These are phyloP conservation scores for Hiodon tergisus DNA, from an alignment of 2,113 vertebrate genomes.

Conservation along the genomic window DNA sequence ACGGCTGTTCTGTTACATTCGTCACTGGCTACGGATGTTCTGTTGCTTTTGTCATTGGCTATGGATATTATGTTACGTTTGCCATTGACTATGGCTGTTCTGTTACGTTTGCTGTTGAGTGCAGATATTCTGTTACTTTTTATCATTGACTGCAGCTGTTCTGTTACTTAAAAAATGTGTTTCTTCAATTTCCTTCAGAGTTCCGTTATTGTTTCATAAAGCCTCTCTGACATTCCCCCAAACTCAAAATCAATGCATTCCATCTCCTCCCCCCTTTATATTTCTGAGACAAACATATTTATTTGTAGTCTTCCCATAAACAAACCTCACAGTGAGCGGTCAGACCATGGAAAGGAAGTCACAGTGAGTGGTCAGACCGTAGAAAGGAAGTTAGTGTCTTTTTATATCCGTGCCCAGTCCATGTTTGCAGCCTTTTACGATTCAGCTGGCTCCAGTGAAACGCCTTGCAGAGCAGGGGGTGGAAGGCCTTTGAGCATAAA, in stretches of 20 bases:
- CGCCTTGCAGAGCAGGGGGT: constrained; percentile 38
- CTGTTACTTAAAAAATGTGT: too few relatives aligned
- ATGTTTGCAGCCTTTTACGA: constrained; percentile 60
- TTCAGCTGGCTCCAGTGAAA: constrained; percentile 60
- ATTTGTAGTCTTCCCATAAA: constrained; percentile 27
- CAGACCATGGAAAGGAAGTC: constrained; percentile 51
- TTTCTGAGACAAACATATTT: constrained; percentile 1
- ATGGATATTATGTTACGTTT: too few relatives aligned
- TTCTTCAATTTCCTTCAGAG: too few relatives aligned
- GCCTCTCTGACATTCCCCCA: too few relatives aligned
- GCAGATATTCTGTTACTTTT: too few relatives aligned
- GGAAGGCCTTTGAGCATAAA: constrained; percentile 25
- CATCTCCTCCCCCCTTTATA: neutral
- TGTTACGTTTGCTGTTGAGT: too few relatives aligned
- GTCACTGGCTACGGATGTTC: too few relatives aligned
- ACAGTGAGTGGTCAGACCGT: constrained; percentile 22
- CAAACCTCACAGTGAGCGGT: constrained; percentile 41
- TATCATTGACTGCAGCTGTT: too few relatives aligned
- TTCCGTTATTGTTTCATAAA: too few relatives aligned
- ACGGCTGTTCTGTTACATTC: too few relatives aligned
- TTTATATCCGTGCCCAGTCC: constrained; percentile 61
- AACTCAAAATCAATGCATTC: neutral
- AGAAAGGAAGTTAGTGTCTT: constrained; percentile 24
- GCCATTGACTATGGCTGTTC: too few relatives aligned
- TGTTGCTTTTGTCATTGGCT: too few relatives aligned